phyloP scores from a whole-genome alignment of 2,888 invertebrate genomes.

The Thumatha senex region DNA sequence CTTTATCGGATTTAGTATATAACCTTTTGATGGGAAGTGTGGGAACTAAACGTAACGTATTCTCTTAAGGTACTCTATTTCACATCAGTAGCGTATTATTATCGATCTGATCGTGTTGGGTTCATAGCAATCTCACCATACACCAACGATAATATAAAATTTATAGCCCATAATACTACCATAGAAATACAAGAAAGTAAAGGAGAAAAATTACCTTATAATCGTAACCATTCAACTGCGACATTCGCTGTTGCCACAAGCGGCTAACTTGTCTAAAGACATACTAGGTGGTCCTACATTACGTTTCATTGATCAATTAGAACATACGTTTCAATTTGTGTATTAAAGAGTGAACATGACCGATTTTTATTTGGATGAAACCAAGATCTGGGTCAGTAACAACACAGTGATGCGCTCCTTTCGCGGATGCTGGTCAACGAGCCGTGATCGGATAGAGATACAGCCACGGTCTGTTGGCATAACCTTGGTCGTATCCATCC shows the following conservation, averaged over 20 bases:
- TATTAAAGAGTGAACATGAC: constrained; percentile 40
- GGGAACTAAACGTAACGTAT: constrained; percentile 60
- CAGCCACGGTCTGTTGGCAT: constrained; percentile 72
- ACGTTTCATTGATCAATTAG: constrained; percentile 45
- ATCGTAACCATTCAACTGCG: constrained; percentile 3
- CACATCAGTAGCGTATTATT: constrained; percentile 50
- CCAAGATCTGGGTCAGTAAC: constrained; percentile 68
- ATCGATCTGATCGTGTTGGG: constrained; percentile 45
- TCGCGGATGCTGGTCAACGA: constrained; percentile 68
- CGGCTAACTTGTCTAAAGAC: constrained; percentile 4
- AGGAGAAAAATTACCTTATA: constrained; percentile 8
- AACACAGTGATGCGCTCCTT: constrained; percentile 57
- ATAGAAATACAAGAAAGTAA: constrained; percentile 19
- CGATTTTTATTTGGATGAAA: constrained; percentile 54
- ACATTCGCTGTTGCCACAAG: constrained; percentile 2
- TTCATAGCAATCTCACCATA: constrained; percentile 38
- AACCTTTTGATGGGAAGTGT: constrained; percentile 24
- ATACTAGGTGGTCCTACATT: constrained; percentile 5
- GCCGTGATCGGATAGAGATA: constrained; percentile 63
- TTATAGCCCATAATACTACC: constrained; percentile 12
- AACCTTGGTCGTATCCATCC: constrained; percentile 75
- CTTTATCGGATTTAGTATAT: constrained; percentile 39
- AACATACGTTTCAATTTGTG: constrained; percentile 50
- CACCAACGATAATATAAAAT: constrained; percentile 17
- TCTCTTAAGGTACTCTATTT: constrained; percentile 60